phyloP scores from a whole-genome alignment of 2,797 vertebrate species.

The Trematomus bernacchii region DNA sequence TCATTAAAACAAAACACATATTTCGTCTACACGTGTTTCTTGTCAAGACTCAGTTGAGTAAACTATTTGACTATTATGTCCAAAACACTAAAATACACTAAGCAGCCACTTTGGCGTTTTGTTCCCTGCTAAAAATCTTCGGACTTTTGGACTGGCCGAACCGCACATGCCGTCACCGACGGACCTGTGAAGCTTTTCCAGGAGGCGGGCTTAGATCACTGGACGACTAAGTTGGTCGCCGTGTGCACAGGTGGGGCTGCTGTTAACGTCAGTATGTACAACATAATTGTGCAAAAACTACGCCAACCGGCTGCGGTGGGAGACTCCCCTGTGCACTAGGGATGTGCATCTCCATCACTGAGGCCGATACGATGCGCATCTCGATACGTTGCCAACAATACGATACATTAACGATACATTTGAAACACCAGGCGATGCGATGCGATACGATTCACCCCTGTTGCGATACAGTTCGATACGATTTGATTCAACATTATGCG shows the following conservation, averaged over 20 bases:
- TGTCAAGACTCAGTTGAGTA: not conserved
- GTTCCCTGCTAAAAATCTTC: not conserved
- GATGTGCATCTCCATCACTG: no score
- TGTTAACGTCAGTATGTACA: conserved; percentile 10
- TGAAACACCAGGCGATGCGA: no score
- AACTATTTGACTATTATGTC: not conserved
- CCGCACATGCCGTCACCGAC: not conserved
- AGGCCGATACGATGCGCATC: no score
- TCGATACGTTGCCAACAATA: no score
- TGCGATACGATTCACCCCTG: no score
- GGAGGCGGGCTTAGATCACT: not conserved
- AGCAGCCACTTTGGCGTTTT: not conserved
- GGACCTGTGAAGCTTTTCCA: not conserved
- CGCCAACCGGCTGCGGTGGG: not conserved
- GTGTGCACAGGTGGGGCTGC: conserved; percentile 3
- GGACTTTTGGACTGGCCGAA: not conserved
- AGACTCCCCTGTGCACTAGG: conserved; percentile 1
- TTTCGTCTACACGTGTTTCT: no score
- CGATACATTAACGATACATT: no score
- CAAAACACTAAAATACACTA: not conserved
- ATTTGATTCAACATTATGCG: no score
- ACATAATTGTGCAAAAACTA: conserved; percentile 18
- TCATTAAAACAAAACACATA: no score
- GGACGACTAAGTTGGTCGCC: conserved; percentile 3
- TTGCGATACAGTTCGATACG: no score